Evolutionary conservation across 1,140 invertebrate genomes (phyloP), one percentile per base, ranked within the genome.

Genomic region (Penaeus chinensis): DNA sequence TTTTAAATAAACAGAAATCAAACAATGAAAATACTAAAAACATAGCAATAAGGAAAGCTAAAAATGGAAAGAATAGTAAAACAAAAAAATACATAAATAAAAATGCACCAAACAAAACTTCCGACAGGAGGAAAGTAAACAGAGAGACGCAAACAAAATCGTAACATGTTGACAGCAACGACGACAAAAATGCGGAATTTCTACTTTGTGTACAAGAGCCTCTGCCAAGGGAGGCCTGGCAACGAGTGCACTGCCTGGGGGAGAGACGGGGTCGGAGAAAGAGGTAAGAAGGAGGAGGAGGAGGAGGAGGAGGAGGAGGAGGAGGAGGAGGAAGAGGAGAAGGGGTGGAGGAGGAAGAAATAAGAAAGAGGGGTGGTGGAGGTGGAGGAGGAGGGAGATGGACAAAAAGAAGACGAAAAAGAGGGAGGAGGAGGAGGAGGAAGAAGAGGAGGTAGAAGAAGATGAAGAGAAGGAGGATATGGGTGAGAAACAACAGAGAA

Each of bases 151-250:
- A 54, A 54, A 54, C 54, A 54, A 54, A 8, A 54, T 54, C 54
- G 54, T 54, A 54, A 54, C 54, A 54, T 54, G 54, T 54, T 54
- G 54, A 54, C 54, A 54, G 54, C 54, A 54, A 16, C 54, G 54
- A 54, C 54, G 54, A 54, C 54, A 54, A 54, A 54, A 54, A 54
- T 54, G 54, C 54, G 54, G 54, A 54, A 54, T 54, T 54, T 54
- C 54, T 54, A 54, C 54, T 54, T 54, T 42, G 80, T 22, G 42
- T 19, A n/a, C 22, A 27, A 82, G 80, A 62, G 13, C 22, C 20
- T 32, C 54, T 54, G 80, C 37, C 61, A 62, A 78, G 80, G 61
- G 80, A 65, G 62, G 42, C 24, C 47, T 60, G 79, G 42, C 42
- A 82, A n/a, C 54, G 62, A 22, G 32, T n/a, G 62, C 37, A 18